phyloP scores from a whole-genome alignment of 1,140 invertebrate genomes.

The Brachionus plicatilis region DNA sequence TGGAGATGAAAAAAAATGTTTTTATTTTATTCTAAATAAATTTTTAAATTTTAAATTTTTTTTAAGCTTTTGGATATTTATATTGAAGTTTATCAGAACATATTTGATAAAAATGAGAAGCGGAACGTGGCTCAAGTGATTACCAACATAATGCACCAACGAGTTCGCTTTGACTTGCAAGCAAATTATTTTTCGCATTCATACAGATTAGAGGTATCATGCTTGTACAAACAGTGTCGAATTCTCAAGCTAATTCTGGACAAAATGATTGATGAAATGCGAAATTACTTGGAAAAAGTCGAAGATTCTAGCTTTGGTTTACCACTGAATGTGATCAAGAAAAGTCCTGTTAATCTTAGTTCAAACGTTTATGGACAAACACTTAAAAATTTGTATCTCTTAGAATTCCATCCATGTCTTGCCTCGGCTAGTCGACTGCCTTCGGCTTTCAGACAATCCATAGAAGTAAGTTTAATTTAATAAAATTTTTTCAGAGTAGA shows the following conservation, averaged over 20 bases:
- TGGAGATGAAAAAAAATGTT: slow-evolving; percentile 53
- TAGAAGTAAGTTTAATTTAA: slow-evolving; percentile 41
- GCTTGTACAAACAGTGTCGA: slow-evolving; percentile 46
- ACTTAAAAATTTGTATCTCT: slow-evolving; percentile 51
- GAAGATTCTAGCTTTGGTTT: slow-evolving; percentile 1
- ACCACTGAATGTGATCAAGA: not conserved
- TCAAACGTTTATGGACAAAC: slow-evolving; percentile 46
- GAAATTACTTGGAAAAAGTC: slow-evolving; percentile 26
- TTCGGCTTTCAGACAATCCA: slow-evolving; percentile 48
- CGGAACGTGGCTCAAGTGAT: slow-evolving; percentile 51
- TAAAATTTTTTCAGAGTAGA: not conserved
- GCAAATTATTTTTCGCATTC: slow-evolving; percentile 49
- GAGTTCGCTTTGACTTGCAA: slow-evolving; percentile 50
- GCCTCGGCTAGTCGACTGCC: slow-evolving; percentile 51
- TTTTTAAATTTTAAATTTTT: not conserved
- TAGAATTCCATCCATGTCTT: slow-evolving; percentile 55
- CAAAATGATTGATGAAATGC: slow-evolving; percentile 38
- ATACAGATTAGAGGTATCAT: slow-evolving; percentile 50
- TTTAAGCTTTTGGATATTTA: slow-evolving; percentile 53
- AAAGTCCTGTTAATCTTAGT: not conserved
- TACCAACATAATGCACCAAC: slow-evolving; percentile 51
- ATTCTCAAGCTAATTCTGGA: slow-evolving; percentile 51
- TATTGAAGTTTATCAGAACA: slow-evolving; percentile 54
- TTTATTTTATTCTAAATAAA: not conserved
- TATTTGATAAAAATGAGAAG: slow-evolving; percentile 53